Evolutionary conservation across 2,113 vertebrate genomes (phyloP).

Genomic region (Hiodon tergisus): DNA sequence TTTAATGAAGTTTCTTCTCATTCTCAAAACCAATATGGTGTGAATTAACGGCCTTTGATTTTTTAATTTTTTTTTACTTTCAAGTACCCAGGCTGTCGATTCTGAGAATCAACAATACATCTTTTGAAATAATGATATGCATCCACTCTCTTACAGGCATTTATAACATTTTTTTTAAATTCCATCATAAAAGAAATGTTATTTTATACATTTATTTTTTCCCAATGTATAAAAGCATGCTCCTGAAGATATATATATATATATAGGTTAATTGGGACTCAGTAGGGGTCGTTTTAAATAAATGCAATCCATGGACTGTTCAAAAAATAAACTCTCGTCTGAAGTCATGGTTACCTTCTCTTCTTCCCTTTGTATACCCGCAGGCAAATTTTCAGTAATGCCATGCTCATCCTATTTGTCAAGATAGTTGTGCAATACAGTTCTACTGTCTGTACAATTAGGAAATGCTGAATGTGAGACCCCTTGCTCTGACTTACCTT

Average conservation of each 20-base stretch:
- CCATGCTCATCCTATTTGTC: slow-evolving; percentile 11
- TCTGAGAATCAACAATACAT: slow-evolving; percentile 28
- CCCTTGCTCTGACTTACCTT: slow-evolving; percentile 57
- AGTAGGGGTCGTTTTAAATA: too few species aligned
- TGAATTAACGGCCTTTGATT: slow-evolving; percentile 24
- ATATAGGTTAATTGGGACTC: too few species aligned
- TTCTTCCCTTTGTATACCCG: background rate
- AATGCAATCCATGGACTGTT: too few species aligned
- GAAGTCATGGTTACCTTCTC: too few species aligned
- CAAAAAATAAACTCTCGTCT: too few species aligned
- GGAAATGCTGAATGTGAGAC: slow-evolving; percentile 42
- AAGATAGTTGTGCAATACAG: slow-evolving; percentile 37
- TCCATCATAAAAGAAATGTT: background rate
- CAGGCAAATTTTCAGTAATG: background rate
- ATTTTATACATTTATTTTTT: slow-evolving; percentile 6
- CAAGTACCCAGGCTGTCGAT: slow-evolving; percentile 28
- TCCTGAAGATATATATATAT: background rate
- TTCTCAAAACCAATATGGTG: slow-evolving; percentile 44
- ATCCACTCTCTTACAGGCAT: background rate
- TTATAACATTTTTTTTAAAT: background rate
- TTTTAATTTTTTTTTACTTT: slow-evolving; percentile 1
- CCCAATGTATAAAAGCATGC: background rate
- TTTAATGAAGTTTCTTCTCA: slow-evolving; percentile 64
- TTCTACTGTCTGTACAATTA: slow-evolving; percentile 51
- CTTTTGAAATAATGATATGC: slow-evolving; percentile 2